These are phyloP conservation scores for human (Homo sapiens) DNA, from an alignment of 2,113 vertebrate species.

Conservation along the genomic window GRCh38 chr6:12169501-12170000, in stretches of 20 bases:
- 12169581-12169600: background rate
- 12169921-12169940: too few species aligned
- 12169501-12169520: background rate
- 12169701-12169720: background rate
- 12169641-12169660: background rate
- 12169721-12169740: background rate
- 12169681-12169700: background rate
- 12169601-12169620: background rate
- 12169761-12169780: background rate
- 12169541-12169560: background rate
- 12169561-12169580: background rate
- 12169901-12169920: too few species aligned
- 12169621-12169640: background rate
- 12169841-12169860: background rate
- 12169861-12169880: too few species aligned
- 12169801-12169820: background rate
- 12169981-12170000: too few species aligned
- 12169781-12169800: background rate
- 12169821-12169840: background rate
- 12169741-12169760: background rate
- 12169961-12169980: too few species aligned
- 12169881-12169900: too few species aligned
- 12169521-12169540: background rate
- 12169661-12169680: background rate
- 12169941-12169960: too few species aligned